Percentiles rank a stretch among this genome's conserved stretches.
Conservation (phyloP, 1,140 invertebrate species). For the Caenorhabditis tropicalis region DNA sequence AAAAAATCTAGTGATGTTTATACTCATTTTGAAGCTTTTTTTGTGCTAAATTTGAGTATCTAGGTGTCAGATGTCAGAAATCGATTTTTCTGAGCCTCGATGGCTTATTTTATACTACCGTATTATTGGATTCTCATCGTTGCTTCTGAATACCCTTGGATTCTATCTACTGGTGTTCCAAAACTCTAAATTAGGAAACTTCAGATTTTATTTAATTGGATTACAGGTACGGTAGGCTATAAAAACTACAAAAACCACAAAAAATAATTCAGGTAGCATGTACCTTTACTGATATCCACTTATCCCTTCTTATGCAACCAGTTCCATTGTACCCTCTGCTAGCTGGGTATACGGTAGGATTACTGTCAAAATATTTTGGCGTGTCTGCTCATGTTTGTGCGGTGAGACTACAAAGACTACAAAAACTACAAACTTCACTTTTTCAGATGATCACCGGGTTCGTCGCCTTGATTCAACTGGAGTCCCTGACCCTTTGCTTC, state of each 20-base stretch:
- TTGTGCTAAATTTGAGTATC: too few species aligned
- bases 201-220: neutral
- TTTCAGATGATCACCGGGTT: neutral
- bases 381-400: neutral
- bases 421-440: neutral
- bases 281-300: neutral
- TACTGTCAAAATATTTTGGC: neutral
- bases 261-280: neutral
- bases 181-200: neutral
- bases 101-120: neutral
- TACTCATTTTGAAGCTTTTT: too few species aligned
- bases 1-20: too few species aligned
- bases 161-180: neutral
- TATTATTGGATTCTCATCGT: neutral
- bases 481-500: neutral
- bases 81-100: neutral
- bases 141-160: neutral
- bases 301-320: neutral
- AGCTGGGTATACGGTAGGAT: neutral
- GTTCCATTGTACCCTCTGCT: neutral
- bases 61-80: neutral
- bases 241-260: neutral
- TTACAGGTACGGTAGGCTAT: neutral
- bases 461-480: neutral
- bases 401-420: neutral